Base-by-base conservation (phyloP, 92 coral and sea anemone genomes). In the Porites lobata region DNA sequence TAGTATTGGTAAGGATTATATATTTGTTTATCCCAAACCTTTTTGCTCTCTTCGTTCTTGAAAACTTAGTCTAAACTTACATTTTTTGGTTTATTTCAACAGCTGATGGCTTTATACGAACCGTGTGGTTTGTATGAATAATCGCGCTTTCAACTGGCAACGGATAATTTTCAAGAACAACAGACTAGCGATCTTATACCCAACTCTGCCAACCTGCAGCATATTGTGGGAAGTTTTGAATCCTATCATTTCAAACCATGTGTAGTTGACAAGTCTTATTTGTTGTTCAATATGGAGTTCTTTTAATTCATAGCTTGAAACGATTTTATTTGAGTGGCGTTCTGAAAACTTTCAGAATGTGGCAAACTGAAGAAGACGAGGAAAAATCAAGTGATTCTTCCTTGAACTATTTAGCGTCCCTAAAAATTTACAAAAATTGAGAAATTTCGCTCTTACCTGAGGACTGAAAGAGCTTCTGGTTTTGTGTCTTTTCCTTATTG, bases 81-180 rank as follows among this genome's bases (percentile, higher is more conserved):
- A 62, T 62, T 62, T 62, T 29, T 71, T 50, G 13, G 11, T 24
- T 12, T 63, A 74, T 63, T 29, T 53, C 87, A 50, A 85, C 91
- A 95, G 98, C 98, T 73, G 98, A 95, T 87, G 98, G 98, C 53
- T 95, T 95, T 75, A 79, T 94, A 50, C 96, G 98, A n/a, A 95
- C 98, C 14, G 98, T 93, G 29, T 95, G 98, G 98, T 95, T 93
- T 67, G 98, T 95, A 19, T 95, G 69, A 93, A 52, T 14, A 14
- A 24, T 61, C 73, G 29, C 24, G 38, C 26, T 52, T 57, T 69
- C 56, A 57, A 12, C 24, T 56, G 21, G 50, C 14, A 13, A 58
- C n/a, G 73, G 38, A 51, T 7, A 18, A 7, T 47, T 79, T 65
- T 50, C 52, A 38, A 61, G 14, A 8, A 59, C 26, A 8, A 6